These are phyloP conservation scores for Hoplostethus atlanticus DNA, from an alignment of 2,797 vertebrate species.

Conservation along the genomic window DNA sequence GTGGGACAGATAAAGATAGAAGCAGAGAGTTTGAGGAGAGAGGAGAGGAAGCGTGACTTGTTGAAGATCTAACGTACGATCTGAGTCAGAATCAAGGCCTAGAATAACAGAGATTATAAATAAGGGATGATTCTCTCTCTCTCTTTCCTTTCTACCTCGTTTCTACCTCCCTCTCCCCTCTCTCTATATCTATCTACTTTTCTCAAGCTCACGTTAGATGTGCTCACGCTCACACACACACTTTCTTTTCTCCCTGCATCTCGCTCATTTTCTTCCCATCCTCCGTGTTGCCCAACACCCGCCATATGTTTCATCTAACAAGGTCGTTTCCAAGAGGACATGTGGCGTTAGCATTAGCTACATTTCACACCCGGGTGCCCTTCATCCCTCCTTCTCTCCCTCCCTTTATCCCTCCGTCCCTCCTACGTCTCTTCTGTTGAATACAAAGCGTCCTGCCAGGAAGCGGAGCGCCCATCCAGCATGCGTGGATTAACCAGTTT, in stretches of 20 bases:
- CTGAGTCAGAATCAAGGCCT: conserved; percentile 63
- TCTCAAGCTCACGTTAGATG: conserved; percentile 17
- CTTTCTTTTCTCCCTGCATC: conserved; percentile 4
- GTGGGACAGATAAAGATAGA: conserved; percentile 78
- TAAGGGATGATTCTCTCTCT: conserved; percentile 65
- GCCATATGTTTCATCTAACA: conserved; percentile 55
- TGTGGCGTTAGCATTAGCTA: conserved; percentile 31
- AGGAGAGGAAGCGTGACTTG: conserved; percentile 54
- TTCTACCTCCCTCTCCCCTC: conserved; percentile 35
- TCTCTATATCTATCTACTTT: conserved; percentile 31
- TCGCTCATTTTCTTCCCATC: conserved; percentile 15
- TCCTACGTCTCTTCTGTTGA: conserved; percentile 12
- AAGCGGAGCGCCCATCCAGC: neutral
- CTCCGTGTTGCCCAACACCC: conserved; percentile 8
- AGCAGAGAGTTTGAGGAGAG: conserved; percentile 46
- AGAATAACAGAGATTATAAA: conserved; percentile 77
- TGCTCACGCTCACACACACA: conserved; percentile 23
- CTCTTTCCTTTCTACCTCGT: conserved; percentile 26
- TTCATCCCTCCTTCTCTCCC: conserved; percentile 5
- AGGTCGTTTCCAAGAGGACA: conserved; percentile 34
- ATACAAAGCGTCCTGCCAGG: neutral
- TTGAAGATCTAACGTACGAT: conserved; percentile 72
- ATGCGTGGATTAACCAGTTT: conserved; percentile 2
- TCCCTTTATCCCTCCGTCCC: neutral
- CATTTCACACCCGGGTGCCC: conserved; percentile 31